Conservation (phyloP, 2,797 vertebrate species). For the Typhlichthys subterraneus region DNA sequence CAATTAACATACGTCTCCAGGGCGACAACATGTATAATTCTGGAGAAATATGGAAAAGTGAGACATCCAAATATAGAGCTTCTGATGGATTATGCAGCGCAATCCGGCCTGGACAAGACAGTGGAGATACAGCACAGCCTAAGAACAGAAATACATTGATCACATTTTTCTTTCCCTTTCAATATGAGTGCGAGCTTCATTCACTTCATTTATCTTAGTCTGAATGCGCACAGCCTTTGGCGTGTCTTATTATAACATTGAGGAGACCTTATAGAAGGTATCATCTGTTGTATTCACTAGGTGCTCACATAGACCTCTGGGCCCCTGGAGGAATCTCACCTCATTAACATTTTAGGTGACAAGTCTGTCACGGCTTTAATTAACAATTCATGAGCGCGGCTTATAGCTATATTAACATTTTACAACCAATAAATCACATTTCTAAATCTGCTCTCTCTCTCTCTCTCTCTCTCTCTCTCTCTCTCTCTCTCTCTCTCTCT, state of each 20-base stretch:
- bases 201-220: slow-evolving; percentile 48
- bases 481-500: background rate
- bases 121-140: slow-evolving; percentile 4
- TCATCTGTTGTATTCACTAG: slow-evolving; percentile 74
- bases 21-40: background rate
- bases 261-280: slow-evolving; percentile 53
- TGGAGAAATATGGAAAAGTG: background rate
- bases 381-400: slow-evolving; percentile 78
- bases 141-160: background rate
- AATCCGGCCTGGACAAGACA: background rate
- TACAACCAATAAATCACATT: slow-evolving; percentile 79
- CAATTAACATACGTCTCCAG: background rate
- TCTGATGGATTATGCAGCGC: too few species aligned
- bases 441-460: slow-evolving; percentile 41
- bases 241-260: slow-evolving; percentile 55
- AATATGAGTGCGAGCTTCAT: slow-evolving; percentile 35
- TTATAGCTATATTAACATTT: slow-evolving; percentile 84
- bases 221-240: slow-evolving; percentile 38
- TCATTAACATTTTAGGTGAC: slow-evolving; percentile 85
- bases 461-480: slow-evolving; percentile 2
- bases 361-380: slow-evolving; percentile 73
- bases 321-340: slow-evolving; percentile 69
- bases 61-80: background rate
- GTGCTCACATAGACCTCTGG: slow-evolving; percentile 64
- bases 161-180: slow-evolving; percentile 30